These are phyloP conservation scores for Drosophila paracracens DNA, from an alignment of 2,888 invertebrate genomes.

Conservation along the genomic window DNA sequence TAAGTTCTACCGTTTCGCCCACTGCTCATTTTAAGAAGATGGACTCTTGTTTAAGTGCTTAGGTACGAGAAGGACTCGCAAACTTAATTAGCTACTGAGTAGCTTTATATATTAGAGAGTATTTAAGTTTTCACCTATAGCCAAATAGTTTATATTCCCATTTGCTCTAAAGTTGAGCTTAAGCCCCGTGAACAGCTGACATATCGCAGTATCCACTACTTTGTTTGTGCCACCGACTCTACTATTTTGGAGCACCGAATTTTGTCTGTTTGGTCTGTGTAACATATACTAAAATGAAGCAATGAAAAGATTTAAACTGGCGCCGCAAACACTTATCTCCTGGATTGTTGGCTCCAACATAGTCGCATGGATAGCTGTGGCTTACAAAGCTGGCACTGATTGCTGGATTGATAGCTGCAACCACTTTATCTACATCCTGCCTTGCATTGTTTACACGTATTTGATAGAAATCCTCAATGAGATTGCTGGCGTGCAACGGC, in stretches of 20 bases:
- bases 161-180: background rate
- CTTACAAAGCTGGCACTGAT: conserved; percentile 17
- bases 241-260: conserved; percentile 25
- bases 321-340: conserved; percentile 26
- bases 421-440: background rate
- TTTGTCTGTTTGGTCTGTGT: conserved; percentile 17
- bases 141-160: background rate
- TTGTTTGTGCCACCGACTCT: conserved; percentile 44
- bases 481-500: background rate
- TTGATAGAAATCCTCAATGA: conserved; percentile 1
- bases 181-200: conserved; percentile 1
- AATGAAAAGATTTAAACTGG: conserved; percentile 9
- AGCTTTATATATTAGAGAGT: conserved; percentile 1
- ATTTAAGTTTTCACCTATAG: conserved; percentile 7
- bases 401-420: conserved; percentile 10
- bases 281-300: conserved; percentile 15
- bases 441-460: conserved; percentile 1
- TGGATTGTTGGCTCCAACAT: conserved; percentile 10
- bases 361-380: conserved; percentile 15
- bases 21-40: background rate
- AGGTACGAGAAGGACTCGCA: no score
- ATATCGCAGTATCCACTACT: conserved; percentile 14
- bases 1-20: background rate
- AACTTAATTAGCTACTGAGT: background rate
- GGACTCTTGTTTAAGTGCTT: background rate